Conservation (phyloP, 2,113 vertebrate species). For the Lasiurus cinereus region DNA sequence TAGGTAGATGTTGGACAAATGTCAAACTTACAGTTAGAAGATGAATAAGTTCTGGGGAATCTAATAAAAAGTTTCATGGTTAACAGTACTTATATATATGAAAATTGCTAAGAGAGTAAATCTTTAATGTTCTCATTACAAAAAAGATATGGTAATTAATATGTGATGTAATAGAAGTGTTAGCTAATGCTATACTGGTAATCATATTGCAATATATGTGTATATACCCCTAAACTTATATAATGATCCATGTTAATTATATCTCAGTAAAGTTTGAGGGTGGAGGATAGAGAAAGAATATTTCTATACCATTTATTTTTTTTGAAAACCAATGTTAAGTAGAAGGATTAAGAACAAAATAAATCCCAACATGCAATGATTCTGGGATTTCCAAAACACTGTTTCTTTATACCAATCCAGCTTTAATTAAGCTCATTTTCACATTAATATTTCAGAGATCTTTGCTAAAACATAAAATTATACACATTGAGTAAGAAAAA, state of each 20-base stretch:
- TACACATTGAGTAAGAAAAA: not conserved
- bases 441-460: not conserved
- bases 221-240: not conserved
- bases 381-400: constrained; percentile 23
- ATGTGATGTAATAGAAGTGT: not conserved
- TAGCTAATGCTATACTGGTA: not conserved
- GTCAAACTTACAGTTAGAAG: not conserved
- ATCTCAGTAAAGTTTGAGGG: not conserved
- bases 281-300: not conserved
- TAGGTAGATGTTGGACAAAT: not conserved
- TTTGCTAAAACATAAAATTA: constrained; percentile 44
- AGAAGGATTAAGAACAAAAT: constrained; percentile 2
- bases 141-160: not conserved
- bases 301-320: not conserved
- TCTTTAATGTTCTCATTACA: not conserved
- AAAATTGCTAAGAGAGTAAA: not conserved
- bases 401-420: not conserved
- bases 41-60: not conserved
- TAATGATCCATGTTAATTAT: not conserved
- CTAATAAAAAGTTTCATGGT: not conserved
- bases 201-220: not conserved
- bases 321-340: constrained; percentile 5
- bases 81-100: not conserved
- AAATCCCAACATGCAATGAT: not conserved
- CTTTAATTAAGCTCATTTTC: constrained; percentile 40